phyloP scores from a whole-genome alignment of 2,888 invertebrate species.

The Nematopogon swammerdamellus region DNA sequence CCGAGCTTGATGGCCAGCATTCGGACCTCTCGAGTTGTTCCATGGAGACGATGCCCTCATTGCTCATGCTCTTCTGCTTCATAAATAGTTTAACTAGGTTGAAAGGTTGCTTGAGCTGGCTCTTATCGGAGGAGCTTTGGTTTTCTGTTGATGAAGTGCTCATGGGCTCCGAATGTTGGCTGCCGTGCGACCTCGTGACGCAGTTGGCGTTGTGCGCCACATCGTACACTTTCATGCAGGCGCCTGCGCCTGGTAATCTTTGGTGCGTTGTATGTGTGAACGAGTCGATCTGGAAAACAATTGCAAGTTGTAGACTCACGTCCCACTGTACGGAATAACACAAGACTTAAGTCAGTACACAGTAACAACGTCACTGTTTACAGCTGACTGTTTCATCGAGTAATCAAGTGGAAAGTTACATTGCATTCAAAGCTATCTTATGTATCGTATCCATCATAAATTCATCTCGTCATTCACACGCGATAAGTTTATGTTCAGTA shows the following conservation, averaged over 20 bases:
- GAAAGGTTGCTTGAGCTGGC: constrained; percentile 66
- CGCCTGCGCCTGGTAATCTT: constrained; percentile 37
- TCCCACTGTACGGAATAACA: no score
- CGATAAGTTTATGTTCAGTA: no score
- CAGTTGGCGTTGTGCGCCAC: constrained; percentile 36
- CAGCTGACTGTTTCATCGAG: no score
- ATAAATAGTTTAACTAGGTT: constrained; percentile 85
- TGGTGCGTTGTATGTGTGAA: constrained; percentile 35
- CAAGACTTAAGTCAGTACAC: no score
- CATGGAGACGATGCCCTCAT: constrained; percentile 70
- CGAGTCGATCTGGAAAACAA: constrained; percentile 43
- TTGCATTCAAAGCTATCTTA: no score
- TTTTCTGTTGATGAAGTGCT: constrained; percentile 52
- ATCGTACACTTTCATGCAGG: constrained; percentile 49
- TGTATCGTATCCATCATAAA: no score
- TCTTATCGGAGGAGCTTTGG: constrained; percentile 46
- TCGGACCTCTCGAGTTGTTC: constrained; percentile 72
- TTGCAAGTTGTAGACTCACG: constrained; percentile 15
- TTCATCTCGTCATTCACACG: no score
- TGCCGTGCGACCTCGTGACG: constrained; percentile 28
- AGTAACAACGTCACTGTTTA: no score
- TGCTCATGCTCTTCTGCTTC: constrained; percentile 83
- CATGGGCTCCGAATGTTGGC: constrained; percentile 51
- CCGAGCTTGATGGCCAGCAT: constrained; percentile 71
- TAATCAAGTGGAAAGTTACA: no score